phyloP scores from a whole-genome alignment of 2,113 vertebrate species.

The Toxostoma redivivum region DNA sequence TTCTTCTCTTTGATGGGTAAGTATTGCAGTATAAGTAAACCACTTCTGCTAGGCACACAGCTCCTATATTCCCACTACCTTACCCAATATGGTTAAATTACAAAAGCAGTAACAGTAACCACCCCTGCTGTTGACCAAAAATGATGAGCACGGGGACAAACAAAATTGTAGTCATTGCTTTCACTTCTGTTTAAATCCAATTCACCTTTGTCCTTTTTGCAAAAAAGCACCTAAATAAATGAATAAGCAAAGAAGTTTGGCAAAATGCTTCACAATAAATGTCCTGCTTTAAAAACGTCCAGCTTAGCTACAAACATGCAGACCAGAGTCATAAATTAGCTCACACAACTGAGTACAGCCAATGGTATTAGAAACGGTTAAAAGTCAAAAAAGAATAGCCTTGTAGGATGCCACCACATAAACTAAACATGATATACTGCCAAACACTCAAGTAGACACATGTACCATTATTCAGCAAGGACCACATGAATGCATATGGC shows the following conservation, averaged over 20 bases:
- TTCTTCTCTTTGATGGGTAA: neutral
- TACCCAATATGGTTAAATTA: neutral
- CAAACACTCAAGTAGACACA: slow-evolving; percentile 69
- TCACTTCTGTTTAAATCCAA: neutral
- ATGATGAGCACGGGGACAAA: neutral
- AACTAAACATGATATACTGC: slow-evolving; percentile 55
- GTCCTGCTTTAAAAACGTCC: neutral
- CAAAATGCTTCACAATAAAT: neutral
- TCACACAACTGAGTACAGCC: neutral
- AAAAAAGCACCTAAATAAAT: neutral
- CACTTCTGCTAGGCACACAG: neutral
- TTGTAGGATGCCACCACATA: slow-evolving; percentile 52
- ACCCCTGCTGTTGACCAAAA: neutral
- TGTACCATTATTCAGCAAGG: slow-evolving; percentile 61
- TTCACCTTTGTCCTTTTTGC: neutral
- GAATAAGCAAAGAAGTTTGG: neutral
- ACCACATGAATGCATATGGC: slow-evolving; percentile 63
- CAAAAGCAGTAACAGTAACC: neutral
- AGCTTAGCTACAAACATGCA: neutral
- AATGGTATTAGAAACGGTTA: slow-evolving; percentile 2
- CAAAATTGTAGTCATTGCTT: neutral
- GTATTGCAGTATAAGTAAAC: neutral
- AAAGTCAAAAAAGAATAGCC: slow-evolving; percentile 34
- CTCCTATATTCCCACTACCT: neutral
- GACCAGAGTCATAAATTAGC: neutral